Base-by-base conservation (phyloP, 1,140 invertebrate species). In the Drosophila sucinea region DNA sequence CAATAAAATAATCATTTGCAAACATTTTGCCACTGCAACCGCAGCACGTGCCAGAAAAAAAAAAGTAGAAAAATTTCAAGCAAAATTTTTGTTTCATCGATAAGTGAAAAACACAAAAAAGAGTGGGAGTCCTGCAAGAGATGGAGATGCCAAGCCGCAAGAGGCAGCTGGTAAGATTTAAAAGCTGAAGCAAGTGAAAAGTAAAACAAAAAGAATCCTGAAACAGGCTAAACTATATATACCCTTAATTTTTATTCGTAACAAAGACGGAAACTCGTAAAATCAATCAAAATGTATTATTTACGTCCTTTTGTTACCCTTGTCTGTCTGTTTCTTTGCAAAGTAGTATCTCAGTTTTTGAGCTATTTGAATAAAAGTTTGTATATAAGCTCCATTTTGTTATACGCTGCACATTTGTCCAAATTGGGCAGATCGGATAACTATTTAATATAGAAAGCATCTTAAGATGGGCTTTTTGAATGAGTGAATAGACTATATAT, bases 1-100 rank as follows among this genome's bases (percentile, higher is more conserved):
- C 84, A 87, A 89, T 87, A 87, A 87, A 87, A 87, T 87, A 87
- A 89, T 87, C 83, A 87, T 87, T 85, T 81, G 78, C 78, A 85
- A 78, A 80, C 78, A 73, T 56, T 81, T 81, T 70, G 70, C 74
- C 70, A 89, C 67, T 89, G 80, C 83, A 83, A 83, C 83, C 83
- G 67, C 83, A 87, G 73, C 81, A 87, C 83, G 83, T 89, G 83
- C 77, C 73, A 79, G 73, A 81, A 41, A 54, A 57, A 35, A 63
- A 38, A 4, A 3, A 38, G 60, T 51, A 35, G 58, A 38, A 41
- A 41, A 41, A 17, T 56, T 57, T 66, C 38, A 60, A 61, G 75
- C 71, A 79, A 89, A 71, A 74, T 87, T 82, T 58, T 58, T 51
- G 44, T 51, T 27, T 71, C 79, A 83, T 81, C 82, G 73, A 86